Conservation (phyloP, 2,113 vertebrate species). For the Indri indri region DNA sequence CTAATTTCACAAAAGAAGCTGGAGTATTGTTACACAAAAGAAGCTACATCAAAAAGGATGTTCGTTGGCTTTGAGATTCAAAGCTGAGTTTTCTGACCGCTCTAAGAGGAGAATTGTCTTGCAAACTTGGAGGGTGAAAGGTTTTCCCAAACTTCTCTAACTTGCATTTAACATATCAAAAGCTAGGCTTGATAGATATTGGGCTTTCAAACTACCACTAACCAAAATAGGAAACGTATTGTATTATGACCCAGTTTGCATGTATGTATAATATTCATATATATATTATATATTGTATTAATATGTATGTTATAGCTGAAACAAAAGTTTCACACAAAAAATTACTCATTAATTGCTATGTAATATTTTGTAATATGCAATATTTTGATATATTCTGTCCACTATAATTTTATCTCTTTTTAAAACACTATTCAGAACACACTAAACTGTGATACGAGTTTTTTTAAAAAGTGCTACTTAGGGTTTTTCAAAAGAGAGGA, state of each 20-base stretch:
- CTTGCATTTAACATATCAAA: constrained; percentile 72
- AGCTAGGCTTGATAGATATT: not conserved
- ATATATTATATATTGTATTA: not conserved
- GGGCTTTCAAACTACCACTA: constrained; percentile 31
- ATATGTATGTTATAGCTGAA: not conserved
- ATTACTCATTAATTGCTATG: not conserved
- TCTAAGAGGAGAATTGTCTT: constrained; percentile 62
- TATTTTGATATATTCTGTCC: not conserved
- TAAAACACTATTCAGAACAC: not conserved
- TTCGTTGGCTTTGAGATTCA: constrained; percentile 40
- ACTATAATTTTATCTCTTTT: constrained; percentile 44
- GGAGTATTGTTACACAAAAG: constrained; percentile 47
- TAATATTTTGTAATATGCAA: no score
- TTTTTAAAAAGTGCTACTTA: not conserved
- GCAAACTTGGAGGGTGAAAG: constrained; percentile 50
- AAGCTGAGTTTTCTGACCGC: constrained; percentile 64
- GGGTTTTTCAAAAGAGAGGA: constrained; percentile 18
- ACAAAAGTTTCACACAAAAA: constrained; percentile 16
- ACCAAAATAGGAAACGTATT: constrained; percentile 26
- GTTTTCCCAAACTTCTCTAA: constrained; percentile 27
- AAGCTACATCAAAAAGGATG: constrained; percentile 5
- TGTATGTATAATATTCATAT: not conserved
- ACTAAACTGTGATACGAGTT: not conserved
- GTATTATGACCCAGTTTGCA: constrained; percentile 29
- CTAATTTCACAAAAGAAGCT: constrained; percentile 34